Evolutionary conservation across 2,888 invertebrate species (phyloP), one percentile per base, ranked within the genome.

Genomic region (Vanessa cardui): DNA sequence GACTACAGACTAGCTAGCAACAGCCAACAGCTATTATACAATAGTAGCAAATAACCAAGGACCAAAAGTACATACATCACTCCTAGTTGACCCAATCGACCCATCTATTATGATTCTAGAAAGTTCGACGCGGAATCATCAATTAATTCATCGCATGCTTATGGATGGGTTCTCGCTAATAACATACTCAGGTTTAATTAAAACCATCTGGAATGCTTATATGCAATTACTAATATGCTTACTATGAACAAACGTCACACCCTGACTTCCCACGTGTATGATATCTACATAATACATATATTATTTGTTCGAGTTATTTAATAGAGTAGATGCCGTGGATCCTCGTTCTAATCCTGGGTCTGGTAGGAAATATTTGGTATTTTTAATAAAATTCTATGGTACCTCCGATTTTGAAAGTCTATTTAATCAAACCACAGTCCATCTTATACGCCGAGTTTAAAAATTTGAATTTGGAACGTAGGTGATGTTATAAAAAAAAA

Each of bases 91-190:
- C 85, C 82, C 66, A 58, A 67, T 59, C 77, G 83, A 83, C 82
- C 83, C 76, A 74, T 78, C 76, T 76, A 85, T 84, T 83, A 73
- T 63, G 76, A 73, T 74, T 80, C 87, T 85, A 82, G 87, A 89
- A 87, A 86, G 80, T 82, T 85, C 82, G 73, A 68, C 76, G 78
- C 73, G 9, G 56, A 62, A 69, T 63, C 66, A 68, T 68, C 56
- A 59, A 69, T 69, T 62, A 69, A 44, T 69, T 65, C 62, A 66
- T 66, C 49, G 56, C 62, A 63, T 66, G 62, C 26, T 62, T 6
- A 16, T 58, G 56, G 60, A 18, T 18, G 58, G 33, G 26, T 58
- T 49, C 49, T 49, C 44, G 9, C 52, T 54, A 52, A 49, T 45
- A 52, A 50, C 49, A 21, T n/a, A 31, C 39, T 39, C 39, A 39